Evolutionary conservation across 2,797 vertebrate genomes (phyloP).

Genomic region (Tympanoctomys barrerae): DNA sequence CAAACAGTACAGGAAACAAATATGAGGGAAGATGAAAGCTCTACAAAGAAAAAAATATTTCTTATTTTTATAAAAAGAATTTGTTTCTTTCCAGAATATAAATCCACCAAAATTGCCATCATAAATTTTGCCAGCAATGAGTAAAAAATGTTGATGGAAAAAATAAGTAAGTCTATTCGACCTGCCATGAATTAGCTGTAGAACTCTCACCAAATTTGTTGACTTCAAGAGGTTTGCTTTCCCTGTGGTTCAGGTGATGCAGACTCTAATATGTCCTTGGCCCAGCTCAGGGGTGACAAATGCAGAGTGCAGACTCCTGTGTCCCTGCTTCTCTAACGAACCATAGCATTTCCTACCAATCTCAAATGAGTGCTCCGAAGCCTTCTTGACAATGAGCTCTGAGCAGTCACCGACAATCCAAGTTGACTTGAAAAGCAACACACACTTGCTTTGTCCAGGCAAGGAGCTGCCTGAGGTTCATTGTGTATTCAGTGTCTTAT

Average conservation of each 20-base stretch:
- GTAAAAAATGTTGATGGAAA: constrained; percentile 38
- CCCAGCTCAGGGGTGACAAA: not conserved
- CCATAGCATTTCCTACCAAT: not conserved
- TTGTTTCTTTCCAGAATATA: constrained; percentile 1
- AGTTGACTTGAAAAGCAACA: not conserved
- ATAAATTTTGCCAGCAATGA: constrained; percentile 25
- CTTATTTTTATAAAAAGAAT: constrained; percentile 4
- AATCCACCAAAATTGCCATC: not conserved
- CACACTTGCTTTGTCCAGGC: not conserved
- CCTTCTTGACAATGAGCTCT: not conserved
- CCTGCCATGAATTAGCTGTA: not conserved
- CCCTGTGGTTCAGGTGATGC: not conserved
- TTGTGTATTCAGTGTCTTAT: constrained; percentile 19
- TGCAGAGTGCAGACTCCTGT: not conserved
- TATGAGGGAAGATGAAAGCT: not conserved
- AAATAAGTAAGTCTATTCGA: not conserved
- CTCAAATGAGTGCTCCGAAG: constrained; percentile 14
- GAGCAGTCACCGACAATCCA: constrained; percentile 19
- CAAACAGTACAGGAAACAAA: constrained; percentile 47
- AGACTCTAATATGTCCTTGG: not conserved
- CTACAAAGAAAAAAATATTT: constrained; percentile 30
- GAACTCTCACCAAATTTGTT: not conserved
- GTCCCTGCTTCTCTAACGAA: not conserved
- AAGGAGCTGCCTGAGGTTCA: constrained; percentile 5
- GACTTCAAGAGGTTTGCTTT: not conserved